phyloP scores from a whole-genome alignment of 2,113 vertebrate species.

The Perca flavescens region DNA sequence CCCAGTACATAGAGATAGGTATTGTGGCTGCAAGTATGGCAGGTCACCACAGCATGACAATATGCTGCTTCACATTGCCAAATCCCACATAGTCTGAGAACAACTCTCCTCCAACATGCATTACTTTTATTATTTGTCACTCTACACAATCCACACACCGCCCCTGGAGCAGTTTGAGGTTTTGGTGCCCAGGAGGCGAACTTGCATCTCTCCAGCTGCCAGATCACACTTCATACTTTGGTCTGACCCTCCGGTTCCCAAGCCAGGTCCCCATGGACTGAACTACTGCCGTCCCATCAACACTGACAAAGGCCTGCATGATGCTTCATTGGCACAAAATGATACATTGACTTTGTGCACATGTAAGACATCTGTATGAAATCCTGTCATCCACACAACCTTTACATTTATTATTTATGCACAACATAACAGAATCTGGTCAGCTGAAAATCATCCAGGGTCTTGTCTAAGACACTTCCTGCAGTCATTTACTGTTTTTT shows the following conservation, averaged over 20 bases:
- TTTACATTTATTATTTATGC: not conserved
- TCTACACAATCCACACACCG: too few relatives aligned
- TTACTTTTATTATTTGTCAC: too few relatives aligned
- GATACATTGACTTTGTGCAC: slow-evolving; percentile 4
- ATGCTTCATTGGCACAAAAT: not conserved
- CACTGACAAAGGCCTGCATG: not conserved
- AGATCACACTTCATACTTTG: too few relatives aligned
- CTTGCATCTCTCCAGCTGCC: too few relatives aligned
- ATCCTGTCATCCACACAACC: slow-evolving; percentile 14
- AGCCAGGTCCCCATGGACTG: too few relatives aligned
- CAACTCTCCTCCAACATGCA: not conserved
- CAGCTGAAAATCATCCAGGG: slow-evolving; percentile 12
- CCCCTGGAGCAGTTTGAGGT: too few relatives aligned
- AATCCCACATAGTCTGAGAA: not conserved
- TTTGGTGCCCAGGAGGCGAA: too few relatives aligned
- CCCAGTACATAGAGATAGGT: not conserved
- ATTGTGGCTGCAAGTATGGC: not conserved
- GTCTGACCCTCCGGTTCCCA: too few relatives aligned
- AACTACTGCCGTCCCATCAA: too few relatives aligned
- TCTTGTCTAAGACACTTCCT: slow-evolving; percentile 19
- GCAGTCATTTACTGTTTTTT: slow-evolving; percentile 34
- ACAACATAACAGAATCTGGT: slow-evolving; percentile 16
- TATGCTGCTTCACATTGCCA: not conserved
- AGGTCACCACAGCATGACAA: not conserved
- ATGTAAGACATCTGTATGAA: not conserved